Base-by-base conservation (phyloP, 92 coral and sea anemone genomes). In the Paragorgia papillata region DNA sequence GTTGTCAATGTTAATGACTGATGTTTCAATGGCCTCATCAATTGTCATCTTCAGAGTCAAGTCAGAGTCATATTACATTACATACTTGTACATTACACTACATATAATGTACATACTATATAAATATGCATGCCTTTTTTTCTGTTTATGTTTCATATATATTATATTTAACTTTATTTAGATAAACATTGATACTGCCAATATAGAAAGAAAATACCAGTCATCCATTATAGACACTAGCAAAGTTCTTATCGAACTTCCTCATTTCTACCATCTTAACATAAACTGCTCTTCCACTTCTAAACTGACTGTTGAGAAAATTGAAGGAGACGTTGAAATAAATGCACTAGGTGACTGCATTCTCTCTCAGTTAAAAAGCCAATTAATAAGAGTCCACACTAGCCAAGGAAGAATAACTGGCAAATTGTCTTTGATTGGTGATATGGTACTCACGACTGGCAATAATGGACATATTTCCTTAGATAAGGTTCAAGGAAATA, bases 401-500 rank as follows among this genome's bases (percentile, higher is more conserved):
- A 61, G 60, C 17, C 54, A 74, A 27, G 98, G 98, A 7, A 78
- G 78, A 69, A 91, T 94, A 31, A 57, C 58, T 15, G 83, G 97
- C 76, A 65, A 79, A 17, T 74, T 89, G 3, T 85, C 83, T 44
- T 79, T 94, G 57, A 25, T 94, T 60, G 87, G 90, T 58, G 87
- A 74, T 55, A 46, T 73, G 77, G 92, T 79, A 33, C 82, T 94
- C 12, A 75, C 54, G 19, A 67, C 90, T 46, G 85, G 73, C 49
- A 75, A 66, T 18, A 20, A 67, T 31, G 98, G 97, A 15, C 75
- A 41, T 50, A 89, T 94, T 18, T 75, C 79, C 40, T 80, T 89
- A 0, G 79, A 84, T 39, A 94, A 94, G 71, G 37, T 91, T 46
- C 98, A 94, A 79, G 98, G 98, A 12, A 78, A 81, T 34, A 76